Percentiles rank a stretch among this genome's conserved stretches.
Conservation (phyloP, 1,140 invertebrate genomes). For the Hyles euphorbiae region DNA sequence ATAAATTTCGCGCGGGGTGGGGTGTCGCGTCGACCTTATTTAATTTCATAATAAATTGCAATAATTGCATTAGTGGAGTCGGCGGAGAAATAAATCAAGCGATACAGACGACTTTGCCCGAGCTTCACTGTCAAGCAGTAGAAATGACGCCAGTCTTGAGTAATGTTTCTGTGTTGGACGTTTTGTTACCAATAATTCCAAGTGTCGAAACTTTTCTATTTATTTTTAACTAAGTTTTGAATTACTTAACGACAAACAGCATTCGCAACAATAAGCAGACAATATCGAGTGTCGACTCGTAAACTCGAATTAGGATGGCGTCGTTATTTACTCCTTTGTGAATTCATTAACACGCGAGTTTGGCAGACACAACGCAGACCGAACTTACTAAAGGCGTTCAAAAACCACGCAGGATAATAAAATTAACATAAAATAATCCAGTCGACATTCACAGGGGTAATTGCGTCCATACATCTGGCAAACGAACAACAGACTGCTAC, state of each 20-base stretch:
- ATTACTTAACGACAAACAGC: no score
- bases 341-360: neutral
- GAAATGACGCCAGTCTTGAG: slow-evolving; percentile 29
- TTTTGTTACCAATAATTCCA: no score
- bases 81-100: slow-evolving; percentile 57
- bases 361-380: slow-evolving; percentile 2
- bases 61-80: slow-evolving; percentile 67
- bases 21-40: slow-evolving; percentile 61
- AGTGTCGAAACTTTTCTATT: no score
- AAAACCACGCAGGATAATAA: slow-evolving; percentile 13
- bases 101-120: slow-evolving; percentile 36
- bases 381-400: neutral
- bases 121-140: slow-evolving; percentile 38
- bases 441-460: slow-evolving; percentile 38
- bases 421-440: slow-evolving; percentile 47
- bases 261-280: no score
- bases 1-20: slow-evolving; percentile 56
- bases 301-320: neutral
- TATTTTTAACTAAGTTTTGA: no score
- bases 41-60: slow-evolving; percentile 74
- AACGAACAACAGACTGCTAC: slow-evolving; percentile 43
- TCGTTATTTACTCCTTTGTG: neutral
- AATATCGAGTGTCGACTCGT: no score
- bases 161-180: no score
- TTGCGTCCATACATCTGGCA: slow-evolving; percentile 48